Percentiles rank a stretch among this genome's conserved stretches.
phyloP scores from a whole-genome alignment of 1,140 invertebrate species.

The Eciton burchellii region DNA sequence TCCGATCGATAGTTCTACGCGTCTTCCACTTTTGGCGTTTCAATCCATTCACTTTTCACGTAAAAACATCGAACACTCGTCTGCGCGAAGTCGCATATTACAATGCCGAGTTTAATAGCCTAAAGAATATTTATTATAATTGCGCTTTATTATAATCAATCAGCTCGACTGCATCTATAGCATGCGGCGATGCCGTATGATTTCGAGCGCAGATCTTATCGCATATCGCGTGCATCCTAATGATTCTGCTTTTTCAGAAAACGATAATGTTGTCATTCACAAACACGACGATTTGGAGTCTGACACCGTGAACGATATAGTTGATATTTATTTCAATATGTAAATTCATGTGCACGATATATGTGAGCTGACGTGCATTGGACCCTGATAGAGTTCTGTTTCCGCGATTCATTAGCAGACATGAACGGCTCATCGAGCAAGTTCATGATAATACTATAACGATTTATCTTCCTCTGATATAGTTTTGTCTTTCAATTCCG shows the following conservation, averaged over 20 bases:
- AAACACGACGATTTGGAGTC: slow-evolving; percentile 24
- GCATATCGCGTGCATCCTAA: neutral
- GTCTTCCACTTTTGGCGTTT: neutral
- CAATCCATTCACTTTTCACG: slow-evolving; percentile 57
- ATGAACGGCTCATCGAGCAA: neutral
- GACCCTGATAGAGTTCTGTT: neutral
- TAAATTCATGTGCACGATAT: neutral
- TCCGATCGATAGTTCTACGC: too few species aligned
- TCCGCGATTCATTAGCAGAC: neutral
- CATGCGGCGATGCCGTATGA: slow-evolving; percentile 75
- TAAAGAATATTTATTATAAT: slow-evolving; percentile 52
- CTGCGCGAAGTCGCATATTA: slow-evolving; percentile 68
- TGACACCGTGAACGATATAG: slow-evolving; percentile 26
- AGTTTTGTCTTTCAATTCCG: slow-evolving; percentile 2
- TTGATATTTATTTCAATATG: neutral
- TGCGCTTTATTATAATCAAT: slow-evolving; percentile 71
- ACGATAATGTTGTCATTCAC: slow-evolving; percentile 54
- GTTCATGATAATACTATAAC: too few species aligned
- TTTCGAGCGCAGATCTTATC: neutral
- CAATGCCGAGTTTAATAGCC: slow-evolving; percentile 50
- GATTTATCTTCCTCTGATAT: too few species aligned
- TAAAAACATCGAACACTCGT: slow-evolving; percentile 75
- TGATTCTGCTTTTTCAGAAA: slow-evolving; percentile 63
- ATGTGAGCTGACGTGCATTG: too few species aligned
- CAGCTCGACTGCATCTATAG: slow-evolving; percentile 65